A percentile compares a stretch with the other conserved stretches of the same genome.
These are phyloP conservation scores for Maccullochella peelii DNA, from an alignment of 2,113 vertebrate species.

Conservation along the genomic window DNA sequence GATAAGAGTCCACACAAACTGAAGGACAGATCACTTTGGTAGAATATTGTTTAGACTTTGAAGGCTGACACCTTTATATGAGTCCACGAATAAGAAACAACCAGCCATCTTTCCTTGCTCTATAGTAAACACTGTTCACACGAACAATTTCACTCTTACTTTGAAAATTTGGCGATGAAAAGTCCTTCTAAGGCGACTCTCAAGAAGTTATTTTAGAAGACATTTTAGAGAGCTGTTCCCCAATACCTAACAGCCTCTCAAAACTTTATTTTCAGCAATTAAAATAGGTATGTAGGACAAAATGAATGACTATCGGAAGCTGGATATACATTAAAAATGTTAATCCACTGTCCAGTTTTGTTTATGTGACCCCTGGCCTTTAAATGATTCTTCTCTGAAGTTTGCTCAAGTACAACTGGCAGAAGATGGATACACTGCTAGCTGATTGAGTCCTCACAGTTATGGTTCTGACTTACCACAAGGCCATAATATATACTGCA, in stretches of 20 bases:
- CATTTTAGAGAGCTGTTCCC: background rate
- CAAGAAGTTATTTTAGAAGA: background rate
- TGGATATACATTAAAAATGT: background rate
- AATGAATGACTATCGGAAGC: background rate
- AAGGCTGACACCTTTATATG: background rate
- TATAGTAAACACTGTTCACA: background rate
- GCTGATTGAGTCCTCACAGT: background rate
- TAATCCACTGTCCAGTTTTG: background rate
- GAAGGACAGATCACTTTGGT: slow-evolving; percentile 5
- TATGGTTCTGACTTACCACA: background rate
- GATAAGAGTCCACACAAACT: slow-evolving; percentile 20
- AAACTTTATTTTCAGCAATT: background rate
- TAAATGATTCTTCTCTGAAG: background rate
- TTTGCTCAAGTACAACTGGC: background rate
- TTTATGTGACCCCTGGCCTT: background rate
- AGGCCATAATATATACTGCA: background rate
- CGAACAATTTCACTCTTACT: background rate
- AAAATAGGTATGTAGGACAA: background rate
- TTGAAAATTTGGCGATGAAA: background rate
- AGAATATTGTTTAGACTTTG: slow-evolving; percentile 8
- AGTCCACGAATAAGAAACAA: slow-evolving; percentile 35
- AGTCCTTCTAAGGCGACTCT: background rate
- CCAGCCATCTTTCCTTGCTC: background rate
- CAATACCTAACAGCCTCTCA: background rate
- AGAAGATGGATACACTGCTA: background rate